phyloP scores from a whole-genome alignment of 2,888 invertebrate genomes.

The Stramonita haemastoma region DNA sequence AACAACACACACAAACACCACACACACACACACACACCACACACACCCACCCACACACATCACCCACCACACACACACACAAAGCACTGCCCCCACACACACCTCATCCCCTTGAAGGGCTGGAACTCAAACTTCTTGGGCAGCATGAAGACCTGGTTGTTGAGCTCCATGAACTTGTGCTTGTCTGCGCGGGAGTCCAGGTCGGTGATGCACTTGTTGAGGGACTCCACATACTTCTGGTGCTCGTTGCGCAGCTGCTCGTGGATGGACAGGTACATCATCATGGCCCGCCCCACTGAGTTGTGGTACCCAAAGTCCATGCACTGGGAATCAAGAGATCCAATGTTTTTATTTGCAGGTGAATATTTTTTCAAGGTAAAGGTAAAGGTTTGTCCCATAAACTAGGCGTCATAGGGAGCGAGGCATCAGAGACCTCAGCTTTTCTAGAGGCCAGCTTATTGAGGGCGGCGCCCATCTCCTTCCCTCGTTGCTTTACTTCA shows the following conservation, averaged over 20 bases:
- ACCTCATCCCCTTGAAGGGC: slow-evolving; percentile 87
- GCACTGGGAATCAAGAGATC: slow-evolving; percentile 89
- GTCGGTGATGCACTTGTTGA: slow-evolving; percentile 85
- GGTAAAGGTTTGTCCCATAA: too few species aligned
- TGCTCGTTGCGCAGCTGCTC: slow-evolving; percentile 86
- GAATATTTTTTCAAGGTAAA: too few species aligned
- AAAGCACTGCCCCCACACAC: slow-evolving; percentile 55
- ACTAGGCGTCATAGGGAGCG: too few species aligned
- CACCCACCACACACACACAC: not conserved
- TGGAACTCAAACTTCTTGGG: slow-evolving; percentile 92
- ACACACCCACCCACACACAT: too few species aligned
- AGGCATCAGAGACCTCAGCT: too few species aligned
- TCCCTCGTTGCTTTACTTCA: too few species aligned
- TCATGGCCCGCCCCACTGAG: slow-evolving; percentile 89
- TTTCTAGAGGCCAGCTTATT: too few species aligned
- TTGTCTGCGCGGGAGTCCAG: slow-evolving; percentile 91
- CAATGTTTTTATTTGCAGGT: not conserved
- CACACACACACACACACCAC: not conserved
- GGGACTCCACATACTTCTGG: slow-evolving; percentile 83
- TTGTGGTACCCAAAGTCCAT: slow-evolving; percentile 98
- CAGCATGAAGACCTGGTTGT: slow-evolving; percentile 90
- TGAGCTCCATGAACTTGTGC: slow-evolving; percentile 91
- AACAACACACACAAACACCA: not conserved
- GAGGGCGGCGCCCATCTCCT: too few species aligned
- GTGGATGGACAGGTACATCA: slow-evolving; percentile 90